Percentiles rank a stretch among this genome's conserved stretches.
Evolutionary conservation across 1,140 invertebrate genomes (phyloP).

Genomic region (Ridgeia piscesae): DNA sequence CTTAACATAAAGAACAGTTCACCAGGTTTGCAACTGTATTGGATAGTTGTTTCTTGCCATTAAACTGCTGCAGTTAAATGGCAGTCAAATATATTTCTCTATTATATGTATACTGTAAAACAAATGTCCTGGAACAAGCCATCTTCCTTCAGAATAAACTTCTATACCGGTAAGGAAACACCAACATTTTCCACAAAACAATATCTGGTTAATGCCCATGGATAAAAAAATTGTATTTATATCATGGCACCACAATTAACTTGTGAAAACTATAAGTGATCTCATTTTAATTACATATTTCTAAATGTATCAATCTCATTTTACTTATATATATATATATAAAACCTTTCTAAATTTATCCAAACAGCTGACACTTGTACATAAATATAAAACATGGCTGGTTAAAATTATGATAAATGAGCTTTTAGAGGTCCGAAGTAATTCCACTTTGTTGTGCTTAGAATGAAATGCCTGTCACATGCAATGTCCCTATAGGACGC

Average conservation of each 20-base stretch:
- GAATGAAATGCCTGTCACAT: background rate
- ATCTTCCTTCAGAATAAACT: background rate
- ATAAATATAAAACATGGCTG: background rate
- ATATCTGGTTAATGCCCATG: too few species aligned
- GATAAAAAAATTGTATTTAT: too few species aligned
- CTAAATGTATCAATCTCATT: too few species aligned
- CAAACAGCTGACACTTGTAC: background rate
- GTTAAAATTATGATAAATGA: background rate
- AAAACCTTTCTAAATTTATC: background rate
- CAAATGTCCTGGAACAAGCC: too few species aligned
- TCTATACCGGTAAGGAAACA: background rate
- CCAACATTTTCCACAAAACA: background rate
- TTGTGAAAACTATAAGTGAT: too few species aligned
- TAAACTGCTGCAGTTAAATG: background rate
- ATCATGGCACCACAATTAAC: too few species aligned
- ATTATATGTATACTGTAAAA: too few species aligned
- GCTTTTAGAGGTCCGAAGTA: background rate
- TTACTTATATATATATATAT: too few species aligned
- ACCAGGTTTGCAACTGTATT: background rate
- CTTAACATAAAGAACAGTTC: too few species aligned
- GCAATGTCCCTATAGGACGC: background rate
- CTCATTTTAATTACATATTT: too few species aligned
- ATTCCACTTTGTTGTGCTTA: background rate
- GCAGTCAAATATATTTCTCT: too few species aligned
- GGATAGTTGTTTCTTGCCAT: background rate